Conservation (phyloP, 2,113 vertebrate species). For the Cheirogaleus medius region DNA sequence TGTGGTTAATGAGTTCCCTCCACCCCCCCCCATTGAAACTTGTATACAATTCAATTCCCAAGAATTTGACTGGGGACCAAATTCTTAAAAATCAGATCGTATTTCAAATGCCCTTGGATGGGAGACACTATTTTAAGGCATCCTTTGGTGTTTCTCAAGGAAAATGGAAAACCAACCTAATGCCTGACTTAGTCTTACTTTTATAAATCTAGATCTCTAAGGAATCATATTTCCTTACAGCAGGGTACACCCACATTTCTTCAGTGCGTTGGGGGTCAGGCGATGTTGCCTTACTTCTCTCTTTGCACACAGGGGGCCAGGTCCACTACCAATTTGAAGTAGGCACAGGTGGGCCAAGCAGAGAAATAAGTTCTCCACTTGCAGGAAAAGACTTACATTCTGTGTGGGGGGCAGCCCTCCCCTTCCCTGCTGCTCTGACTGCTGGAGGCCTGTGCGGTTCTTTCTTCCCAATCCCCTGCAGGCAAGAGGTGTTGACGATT, state of each 20-base stretch:
- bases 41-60: neutral
- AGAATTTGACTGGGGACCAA: neutral
- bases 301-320: neutral
- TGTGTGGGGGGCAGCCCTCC: neutral
- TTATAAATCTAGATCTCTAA: conserved; percentile 39
- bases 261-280: neutral
- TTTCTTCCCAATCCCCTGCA: neutral
- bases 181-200: conserved; percentile 44
- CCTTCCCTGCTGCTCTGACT: neutral
- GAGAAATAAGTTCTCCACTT: neutral
- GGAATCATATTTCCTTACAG: neutral
- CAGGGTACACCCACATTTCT: neutral
- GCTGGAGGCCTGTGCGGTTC: neutral
- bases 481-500: neutral
- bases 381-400: neutral
- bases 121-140: conserved; percentile 46
- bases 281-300: neutral
- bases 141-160: conserved; percentile 44
- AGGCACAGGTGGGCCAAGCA: neutral
- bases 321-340: neutral
- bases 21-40: neutral
- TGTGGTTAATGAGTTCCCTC: neutral
- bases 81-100: conserved; percentile 15
- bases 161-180: neutral
- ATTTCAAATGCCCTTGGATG: conserved; percentile 2